A percentile compares a stretch with the other conserved stretches of the same genome.
phyloP scores from a whole-genome alignment of 2,888 invertebrate species.

The Hypena proboscidalis region DNA sequence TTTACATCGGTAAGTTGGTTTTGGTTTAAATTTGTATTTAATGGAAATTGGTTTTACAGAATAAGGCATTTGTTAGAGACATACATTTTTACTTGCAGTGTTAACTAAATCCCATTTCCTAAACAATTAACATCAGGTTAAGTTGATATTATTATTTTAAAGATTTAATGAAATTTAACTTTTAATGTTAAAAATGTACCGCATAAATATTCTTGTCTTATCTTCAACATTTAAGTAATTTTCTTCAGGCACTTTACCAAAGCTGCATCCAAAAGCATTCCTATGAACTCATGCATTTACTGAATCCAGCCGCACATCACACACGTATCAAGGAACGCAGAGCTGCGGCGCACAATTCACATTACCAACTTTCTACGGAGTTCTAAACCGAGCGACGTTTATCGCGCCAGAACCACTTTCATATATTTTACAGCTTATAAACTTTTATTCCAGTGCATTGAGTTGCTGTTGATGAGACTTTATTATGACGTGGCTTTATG shows the following conservation, averaged over 20 bases:
- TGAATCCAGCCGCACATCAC: not conserved
- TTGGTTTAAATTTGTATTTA: not conserved
- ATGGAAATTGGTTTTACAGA: too few species aligned
- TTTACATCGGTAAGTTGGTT: not conserved
- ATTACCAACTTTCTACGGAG: conserved; percentile 26
- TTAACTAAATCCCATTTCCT: too few species aligned
- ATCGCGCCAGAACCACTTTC: conserved; percentile 33
- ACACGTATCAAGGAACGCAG: conserved; percentile 5
- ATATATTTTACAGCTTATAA: conserved; percentile 59
- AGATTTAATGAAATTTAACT: too few species aligned
- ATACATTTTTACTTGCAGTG: too few species aligned
- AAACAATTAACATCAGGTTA: too few species aligned
- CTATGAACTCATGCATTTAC: not conserved
- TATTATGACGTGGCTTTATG: conserved; percentile 47
- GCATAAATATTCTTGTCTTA: too few species aligned
- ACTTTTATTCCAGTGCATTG: conserved; percentile 60
- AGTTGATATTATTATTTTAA: too few species aligned
- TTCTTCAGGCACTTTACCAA: too few species aligned
- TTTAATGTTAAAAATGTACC: too few species aligned
- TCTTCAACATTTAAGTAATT: too few species aligned
- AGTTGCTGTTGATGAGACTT: conserved; percentile 57
- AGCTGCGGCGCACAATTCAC: conserved; percentile 9
- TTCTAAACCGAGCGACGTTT: conserved; percentile 9
- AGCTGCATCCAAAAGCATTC: not conserved
- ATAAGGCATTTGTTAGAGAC: too few species aligned